These are phyloP conservation scores for Theonella swinhoei DNA, from an alignment of 37 sponge, comb jelly and placozoan species.

Conservation along the genomic window DNA sequence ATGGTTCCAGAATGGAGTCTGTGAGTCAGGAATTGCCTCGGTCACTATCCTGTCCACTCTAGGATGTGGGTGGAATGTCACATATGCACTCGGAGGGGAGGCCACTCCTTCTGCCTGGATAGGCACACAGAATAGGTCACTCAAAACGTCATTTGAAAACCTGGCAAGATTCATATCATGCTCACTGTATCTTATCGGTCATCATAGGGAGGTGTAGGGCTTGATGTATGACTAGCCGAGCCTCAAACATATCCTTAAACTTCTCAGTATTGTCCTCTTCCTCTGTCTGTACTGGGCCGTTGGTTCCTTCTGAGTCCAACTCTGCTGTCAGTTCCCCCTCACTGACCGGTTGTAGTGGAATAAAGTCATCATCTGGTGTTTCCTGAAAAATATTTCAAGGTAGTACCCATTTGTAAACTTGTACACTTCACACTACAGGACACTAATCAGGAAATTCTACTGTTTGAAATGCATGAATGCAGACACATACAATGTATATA, in stretches of 20 bases:
- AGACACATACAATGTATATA: no score
- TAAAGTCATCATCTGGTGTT: background rate
- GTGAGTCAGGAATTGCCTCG: background rate
- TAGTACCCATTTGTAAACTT: background rate
- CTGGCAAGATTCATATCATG: background rate
- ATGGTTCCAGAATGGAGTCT: conserved; percentile 58
- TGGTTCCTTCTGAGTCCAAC: background rate
- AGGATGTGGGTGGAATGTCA: conserved; percentile 71
- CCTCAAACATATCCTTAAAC: conserved; percentile 36
- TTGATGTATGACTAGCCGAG: conserved; percentile 30
- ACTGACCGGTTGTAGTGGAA: background rate
- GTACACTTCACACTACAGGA: no score
- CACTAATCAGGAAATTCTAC: no score
- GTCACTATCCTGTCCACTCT: conserved; percentile 49
- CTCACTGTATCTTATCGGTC: background rate
- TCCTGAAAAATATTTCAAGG: background rate
- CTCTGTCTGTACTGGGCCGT: background rate
- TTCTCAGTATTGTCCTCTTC: background rate
- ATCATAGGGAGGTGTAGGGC: conserved; percentile 54
- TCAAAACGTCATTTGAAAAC: background rate
- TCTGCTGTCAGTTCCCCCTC: conserved; percentile 9
- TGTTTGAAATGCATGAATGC: no score
- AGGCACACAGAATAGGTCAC: background rate
- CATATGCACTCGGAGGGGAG: conserved; percentile 50
- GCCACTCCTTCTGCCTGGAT: background rate